Percentiles rank a stretch among this genome's conserved stretches.
Conservation (phyloP, 1,140 invertebrate species). For the Papilio helenus region DNA sequence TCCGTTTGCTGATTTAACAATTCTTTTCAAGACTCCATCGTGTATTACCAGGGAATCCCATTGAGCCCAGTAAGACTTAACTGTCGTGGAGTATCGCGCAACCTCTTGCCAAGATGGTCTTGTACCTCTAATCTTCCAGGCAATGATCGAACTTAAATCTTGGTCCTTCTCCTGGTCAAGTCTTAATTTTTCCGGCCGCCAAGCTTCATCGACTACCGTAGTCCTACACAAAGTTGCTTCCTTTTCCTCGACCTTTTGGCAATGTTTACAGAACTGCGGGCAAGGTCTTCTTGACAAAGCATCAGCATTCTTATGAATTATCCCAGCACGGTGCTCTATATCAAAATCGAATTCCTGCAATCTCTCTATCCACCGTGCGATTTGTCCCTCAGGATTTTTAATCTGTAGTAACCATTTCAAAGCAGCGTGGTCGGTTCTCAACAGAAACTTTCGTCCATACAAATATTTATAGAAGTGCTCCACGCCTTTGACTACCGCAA, state of each 20-base stretch:
- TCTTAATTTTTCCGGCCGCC: background rate
- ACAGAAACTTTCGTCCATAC: conserved; percentile 21
- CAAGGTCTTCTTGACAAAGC: too few relatives aligned
- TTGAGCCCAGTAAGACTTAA: too few relatives aligned
- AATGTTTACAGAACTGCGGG: too few relatives aligned
- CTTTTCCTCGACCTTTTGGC: too few relatives aligned
- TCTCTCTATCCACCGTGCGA: conserved; percentile 33
- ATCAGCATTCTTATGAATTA: too few relatives aligned
- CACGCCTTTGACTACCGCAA: too few relatives aligned
- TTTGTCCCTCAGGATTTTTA: conserved; percentile 34
- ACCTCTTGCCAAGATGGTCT: background rate
- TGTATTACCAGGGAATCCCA: too few relatives aligned
- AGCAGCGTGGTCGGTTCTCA: conserved; percentile 43
- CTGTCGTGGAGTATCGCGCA: background rate
- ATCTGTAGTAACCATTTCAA: conserved; percentile 56
- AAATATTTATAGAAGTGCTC: too few relatives aligned
- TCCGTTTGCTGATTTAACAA: too few relatives aligned
- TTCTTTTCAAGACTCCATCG: too few relatives aligned
- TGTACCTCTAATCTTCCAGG: background rate
- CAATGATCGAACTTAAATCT: background rate
- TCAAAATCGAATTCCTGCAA: conserved; percentile 30
- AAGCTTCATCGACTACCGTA: background rate
- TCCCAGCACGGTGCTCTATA: conserved; percentile 32
- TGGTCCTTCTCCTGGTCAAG: background rate
- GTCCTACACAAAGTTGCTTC: background rate